Evolutionary conservation across 2,113 vertebrate species (phyloP), one percentile per base, ranked within the genome.

Genomic region (Dicentrarchus labrax): DNA sequence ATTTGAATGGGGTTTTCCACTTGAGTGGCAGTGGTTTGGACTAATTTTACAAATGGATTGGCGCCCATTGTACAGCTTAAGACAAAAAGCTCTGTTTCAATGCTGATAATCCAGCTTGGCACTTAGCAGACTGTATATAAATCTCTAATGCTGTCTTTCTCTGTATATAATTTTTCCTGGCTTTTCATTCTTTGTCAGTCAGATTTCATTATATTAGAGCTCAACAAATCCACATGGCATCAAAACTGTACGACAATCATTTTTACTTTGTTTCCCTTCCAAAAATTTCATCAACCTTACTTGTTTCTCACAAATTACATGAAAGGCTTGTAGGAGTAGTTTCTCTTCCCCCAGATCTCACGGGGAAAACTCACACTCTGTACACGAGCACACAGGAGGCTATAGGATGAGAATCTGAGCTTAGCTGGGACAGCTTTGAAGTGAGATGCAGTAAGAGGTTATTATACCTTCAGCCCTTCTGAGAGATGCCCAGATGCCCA

Each of bases 31-130:
- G 78, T 86, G 89, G 90, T 89, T 90, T 90, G 91, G 90, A 91
- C 90, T 93, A 93, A 94, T 93, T 95, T 95, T 93, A 94, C 91
- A 94, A 94, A 95, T 94, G 93, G 90, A 92, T 94, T 93, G 88
- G 89, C 74, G 83, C 92, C 94, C 91, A 94, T 94, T 95, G 94
- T 95, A 93, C 80, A 92, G 90, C 89, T 94, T 90, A 93, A 92
- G 83, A 91, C 91, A 92, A 94, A 94, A 92, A 93, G 93, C 89
- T 94, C 92, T 95, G 92, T 94, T 93, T 95, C 89, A 91, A 89
- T 80, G 89, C 91, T 95, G 93, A 95, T 96, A 95, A 95, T 94
- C 87, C 90, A 92, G 87, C 88, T 94, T 91, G 86, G 90, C 89
- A 85, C 90, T 91, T 86, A 89, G 72, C 86, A 88, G 86, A 89